Evolutionary conservation across 2,797 vertebrate genomes (phyloP).

Genomic region (Peromyscus attwateri): DNA sequence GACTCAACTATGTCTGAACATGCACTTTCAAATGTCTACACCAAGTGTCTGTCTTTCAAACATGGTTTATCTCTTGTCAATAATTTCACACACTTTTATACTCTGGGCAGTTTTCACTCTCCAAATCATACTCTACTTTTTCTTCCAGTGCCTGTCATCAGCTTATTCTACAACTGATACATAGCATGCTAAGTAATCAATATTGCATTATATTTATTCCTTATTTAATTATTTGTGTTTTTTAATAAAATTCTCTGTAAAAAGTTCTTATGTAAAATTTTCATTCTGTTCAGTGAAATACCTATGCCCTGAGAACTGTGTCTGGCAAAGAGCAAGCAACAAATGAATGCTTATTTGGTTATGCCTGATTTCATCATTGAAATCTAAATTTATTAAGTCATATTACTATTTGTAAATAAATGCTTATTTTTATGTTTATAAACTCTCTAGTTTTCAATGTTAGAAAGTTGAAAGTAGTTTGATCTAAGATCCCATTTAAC

Average conservation of each 20-base stretch:
- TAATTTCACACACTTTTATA: not conserved
- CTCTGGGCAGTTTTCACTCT: accelerated
- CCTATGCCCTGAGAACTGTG: not conserved
- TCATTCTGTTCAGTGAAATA: not conserved
- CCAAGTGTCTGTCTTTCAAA: not conserved
- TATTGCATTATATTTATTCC: not conserved
- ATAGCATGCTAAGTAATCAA: not conserved
- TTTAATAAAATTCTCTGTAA: too few species aligned
- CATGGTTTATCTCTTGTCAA: not conserved
- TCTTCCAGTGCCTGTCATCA: not conserved
- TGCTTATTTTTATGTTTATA: not conserved
- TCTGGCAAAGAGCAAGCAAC: not conserved
- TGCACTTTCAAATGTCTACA: not conserved
- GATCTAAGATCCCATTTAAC: not conserved
- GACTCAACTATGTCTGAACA: not conserved
- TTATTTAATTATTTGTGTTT: not conserved
- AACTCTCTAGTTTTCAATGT: not conserved
- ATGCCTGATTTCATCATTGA: not conserved
- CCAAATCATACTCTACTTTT: not conserved
- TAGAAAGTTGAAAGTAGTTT: not conserved
- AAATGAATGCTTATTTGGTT: not conserved
- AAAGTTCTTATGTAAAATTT: not conserved
- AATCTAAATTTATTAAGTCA: not conserved
- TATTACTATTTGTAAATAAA: conserved; percentile 32
- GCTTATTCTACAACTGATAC: not conserved